Evolutionary conservation across 2,888 invertebrate species (phyloP), one percentile per base, ranked within the genome.

Genomic region (Synanthedon myopaeformis): DNA sequence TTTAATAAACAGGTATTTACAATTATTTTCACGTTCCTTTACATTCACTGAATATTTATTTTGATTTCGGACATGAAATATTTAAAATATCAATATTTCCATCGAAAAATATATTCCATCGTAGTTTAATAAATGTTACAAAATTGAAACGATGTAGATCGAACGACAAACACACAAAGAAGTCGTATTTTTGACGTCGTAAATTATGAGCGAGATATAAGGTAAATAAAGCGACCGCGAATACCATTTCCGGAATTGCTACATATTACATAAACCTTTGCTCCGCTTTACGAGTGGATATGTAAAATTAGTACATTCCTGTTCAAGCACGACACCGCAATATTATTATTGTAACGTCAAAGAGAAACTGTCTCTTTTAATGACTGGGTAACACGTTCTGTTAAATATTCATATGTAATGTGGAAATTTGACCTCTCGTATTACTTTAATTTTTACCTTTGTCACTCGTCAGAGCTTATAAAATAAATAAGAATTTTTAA

Each of bases 341-440:
- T 66, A 69, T 70, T 68, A 68, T 45, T 66, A 69, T 70, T 68
- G 67, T 45, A 45, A 45, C 45, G 45, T 45, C n/a, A 65, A 68
- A 67, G 69, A 65, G 64, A 67, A 63, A 61, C 65, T 65, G 70
- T 69, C 70, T 71, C 68, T 67, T 56, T 66, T 67, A 71, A 72
- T 65, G 68, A 64, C 66, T 64, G 63, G 66, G 53, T 71, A 65
- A 70, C 70, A 70, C 65, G 70, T 74, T 74, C 65, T 35, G 35
- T 35, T 35, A 35, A 35, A 35, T 35, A 35, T 35, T 35, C 35
- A 35, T 10, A 35, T 35, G 23, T 23, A 23, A 23, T 23, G 23
- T 23, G 23, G 5, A 23, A 23, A 35, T 3, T 10, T 35, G 3
- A 35, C 10, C 10, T 35, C 35, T 35, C 35, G 10, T 35, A 8